Base-by-base conservation (phyloP, 2,888 invertebrate species). In the Stictocephala bisonia region DNA sequence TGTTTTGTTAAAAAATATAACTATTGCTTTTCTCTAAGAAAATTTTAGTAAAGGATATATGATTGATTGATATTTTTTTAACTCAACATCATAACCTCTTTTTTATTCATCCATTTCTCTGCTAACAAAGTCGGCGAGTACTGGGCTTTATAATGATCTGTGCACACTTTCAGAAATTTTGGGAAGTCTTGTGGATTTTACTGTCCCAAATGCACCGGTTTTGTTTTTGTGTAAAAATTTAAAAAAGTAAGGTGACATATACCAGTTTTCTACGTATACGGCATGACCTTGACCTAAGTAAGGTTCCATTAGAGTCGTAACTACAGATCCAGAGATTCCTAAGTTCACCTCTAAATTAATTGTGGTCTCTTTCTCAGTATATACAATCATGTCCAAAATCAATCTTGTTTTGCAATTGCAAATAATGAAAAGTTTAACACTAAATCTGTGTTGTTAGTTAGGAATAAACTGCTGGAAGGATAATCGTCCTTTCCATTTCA, bases 141-240 rank as follows among this genome's bases (percentile, higher is more conserved):
- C n/a, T n/a, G n/a, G n/a, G n/a, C n/a, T n/a, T n/a, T n/a, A n/a
- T n/a, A n/a, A n/a, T n/a, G n/a, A n/a, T n/a, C n/a, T n/a, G n/a
- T n/a, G n/a, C n/a, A n/a, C n/a, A n/a, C n/a, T n/a, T n/a, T n/a
- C n/a, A n/a, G n/a, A n/a, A n/a, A n/a, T n/a, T n/a, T n/a, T n/a
- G n/a, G n/a, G n/a, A n/a, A n/a, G n/a, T n/a, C n/a, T n/a, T n/a
- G n/a, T n/a, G n/a, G n/a, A n/a, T 50, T 76, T 71, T 22, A 80
- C 79, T 20, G 79, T 80, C 13, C 79, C 79, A 71, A 77, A 78
- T 22, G 73, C 75, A 66, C 75, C 74, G 18, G 77, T 78, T 67
- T 75, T 40, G n/a, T n/a, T n/a, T n/a, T n/a, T n/a, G n/a, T n/a
- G n/a, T n/a, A n/a, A n/a, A n/a, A n/a, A n/a, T n/a, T 50, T 29